Percentiles rank a stretch among this genome's conserved stretches.
Evolutionary conservation across 2,113 vertebrate species (phyloP).

Genomic region (Hippopotamus amphibius): DNA sequence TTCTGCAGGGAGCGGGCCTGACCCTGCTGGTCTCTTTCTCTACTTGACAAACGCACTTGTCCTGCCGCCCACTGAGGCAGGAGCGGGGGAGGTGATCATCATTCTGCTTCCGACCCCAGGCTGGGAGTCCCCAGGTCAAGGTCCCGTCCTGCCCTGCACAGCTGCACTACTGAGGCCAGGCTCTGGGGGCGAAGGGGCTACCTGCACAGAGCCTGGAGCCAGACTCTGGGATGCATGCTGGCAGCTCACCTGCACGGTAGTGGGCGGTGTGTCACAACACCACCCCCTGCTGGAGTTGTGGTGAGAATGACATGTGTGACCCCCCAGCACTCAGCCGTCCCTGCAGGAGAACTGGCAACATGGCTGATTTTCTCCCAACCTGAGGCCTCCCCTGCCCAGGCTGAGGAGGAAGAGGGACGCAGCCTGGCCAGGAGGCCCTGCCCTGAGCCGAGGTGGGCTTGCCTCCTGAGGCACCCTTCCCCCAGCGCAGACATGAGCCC

Average conservation of each 20-base stretch:
- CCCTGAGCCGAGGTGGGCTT: background rate
- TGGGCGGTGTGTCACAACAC: too few relatives aligned
- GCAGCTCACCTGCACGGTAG: too few relatives aligned
- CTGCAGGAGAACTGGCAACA: background rate
- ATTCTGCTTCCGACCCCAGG: background rate
- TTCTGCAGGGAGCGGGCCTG: background rate
- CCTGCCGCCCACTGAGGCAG: accelerated
- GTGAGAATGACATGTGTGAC: too few relatives aligned
- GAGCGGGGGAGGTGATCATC: background rate
- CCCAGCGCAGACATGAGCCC: background rate
- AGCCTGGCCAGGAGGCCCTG: background rate
- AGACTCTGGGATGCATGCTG: background rate
- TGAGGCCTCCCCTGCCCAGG: background rate
- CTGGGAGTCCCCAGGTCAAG: background rate
- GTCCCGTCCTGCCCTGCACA: too few relatives aligned
- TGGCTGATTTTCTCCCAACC: accelerated
- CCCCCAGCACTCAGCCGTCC: accelerated
- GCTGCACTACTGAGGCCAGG: background rate
- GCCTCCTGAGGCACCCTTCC: background rate
- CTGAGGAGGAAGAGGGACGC: too few relatives aligned
- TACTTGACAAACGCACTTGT: background rate
- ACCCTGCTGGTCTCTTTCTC: background rate
- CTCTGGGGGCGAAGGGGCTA: too few relatives aligned
- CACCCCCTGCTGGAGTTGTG: accelerated
- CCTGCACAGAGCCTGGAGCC: background rate